These are phyloP conservation scores for Athalia circularis DNA, from an alignment of 2,888 invertebrate genomes.

Conservation along the genomic window DNA sequence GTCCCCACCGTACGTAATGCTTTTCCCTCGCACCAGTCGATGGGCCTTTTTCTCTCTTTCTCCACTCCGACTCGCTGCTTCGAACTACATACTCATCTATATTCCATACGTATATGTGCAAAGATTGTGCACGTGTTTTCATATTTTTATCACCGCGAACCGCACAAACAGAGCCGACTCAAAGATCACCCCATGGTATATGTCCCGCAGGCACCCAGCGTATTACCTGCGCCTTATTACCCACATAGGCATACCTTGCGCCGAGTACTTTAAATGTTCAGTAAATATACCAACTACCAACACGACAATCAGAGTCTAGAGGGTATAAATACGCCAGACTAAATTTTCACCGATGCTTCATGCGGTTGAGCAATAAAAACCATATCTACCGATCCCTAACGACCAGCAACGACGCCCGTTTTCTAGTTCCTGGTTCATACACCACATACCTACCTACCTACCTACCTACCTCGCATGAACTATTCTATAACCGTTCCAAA, in stretches of 20 bases:
- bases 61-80: not conserved
- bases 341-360: constrained; percentile 20
- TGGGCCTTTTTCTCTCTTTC: constrained; percentile 1
- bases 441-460: no score
- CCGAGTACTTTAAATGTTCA: not conserved
- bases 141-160: not conserved
- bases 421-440: constrained; percentile 69
- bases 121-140: not conserved
- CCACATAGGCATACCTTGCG: no score
- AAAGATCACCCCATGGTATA: constrained; percentile 7
- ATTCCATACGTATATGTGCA: not conserved
- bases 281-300: constrained; percentile 24
- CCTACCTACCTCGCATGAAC: not conserved
- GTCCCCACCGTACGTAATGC: constrained; percentile 13
- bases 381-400: not conserved
- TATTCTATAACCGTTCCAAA: not conserved
- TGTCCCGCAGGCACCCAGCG: no score
- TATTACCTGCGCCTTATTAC: no score
- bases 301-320: constrained; percentile 9
- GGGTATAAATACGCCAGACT: not conserved
- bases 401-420: constrained; percentile 33
- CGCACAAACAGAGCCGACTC: constrained; percentile 28
- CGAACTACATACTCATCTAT: not conserved
- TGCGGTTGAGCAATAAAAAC: constrained; percentile 14
- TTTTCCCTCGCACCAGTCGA: constrained; percentile 4